Conservation (phyloP, 2,888 invertebrate genomes). For the Brenthis hecate region DNA sequence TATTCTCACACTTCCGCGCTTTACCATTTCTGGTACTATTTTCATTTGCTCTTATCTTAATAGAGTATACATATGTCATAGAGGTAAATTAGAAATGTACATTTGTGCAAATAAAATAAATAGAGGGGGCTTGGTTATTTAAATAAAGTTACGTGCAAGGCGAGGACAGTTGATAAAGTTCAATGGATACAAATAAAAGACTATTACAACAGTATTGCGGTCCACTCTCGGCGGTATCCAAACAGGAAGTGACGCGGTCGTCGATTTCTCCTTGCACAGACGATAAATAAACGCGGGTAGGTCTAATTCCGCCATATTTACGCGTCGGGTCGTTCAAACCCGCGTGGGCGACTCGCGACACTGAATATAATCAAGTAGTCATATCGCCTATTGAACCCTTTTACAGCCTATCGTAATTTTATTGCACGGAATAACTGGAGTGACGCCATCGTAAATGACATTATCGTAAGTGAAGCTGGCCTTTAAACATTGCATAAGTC, state of each 20-base stretch:
- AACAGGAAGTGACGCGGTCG: conserved; percentile 68
- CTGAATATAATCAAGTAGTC: conserved; percentile 60
- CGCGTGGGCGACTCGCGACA: conserved; percentile 52
- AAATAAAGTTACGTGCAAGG: conserved; percentile 26
- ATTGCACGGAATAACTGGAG: conserved; percentile 28
- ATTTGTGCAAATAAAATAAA: background rate
- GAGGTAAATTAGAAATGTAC: conserved; percentile 13
- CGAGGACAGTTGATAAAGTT: conserved; percentile 54
- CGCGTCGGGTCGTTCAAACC: conserved; percentile 55
- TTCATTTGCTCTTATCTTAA: conserved; percentile 19
- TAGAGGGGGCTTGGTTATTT: background rate
- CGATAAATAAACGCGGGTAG: conserved; percentile 76
- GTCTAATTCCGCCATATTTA: conserved; percentile 77
- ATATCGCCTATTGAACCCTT: conserved; percentile 48
- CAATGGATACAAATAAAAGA: conserved; percentile 62
- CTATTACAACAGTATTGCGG: conserved; percentile 46
- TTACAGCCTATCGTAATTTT: conserved; percentile 44
- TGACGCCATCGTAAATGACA: conserved; percentile 36
- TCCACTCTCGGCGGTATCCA: conserved; percentile 55
- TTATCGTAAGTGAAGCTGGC: conserved; percentile 34
- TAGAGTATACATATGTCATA: conserved; percentile 23
- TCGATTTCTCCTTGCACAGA: conserved; percentile 48
- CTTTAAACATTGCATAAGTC: conserved; percentile 34
- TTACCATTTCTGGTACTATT: conserved; percentile 30
- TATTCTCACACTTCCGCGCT: conserved; percentile 50